phyloP scores from a whole-genome alignment of 2,888 invertebrate species.

The Ophraella communa region DNA sequence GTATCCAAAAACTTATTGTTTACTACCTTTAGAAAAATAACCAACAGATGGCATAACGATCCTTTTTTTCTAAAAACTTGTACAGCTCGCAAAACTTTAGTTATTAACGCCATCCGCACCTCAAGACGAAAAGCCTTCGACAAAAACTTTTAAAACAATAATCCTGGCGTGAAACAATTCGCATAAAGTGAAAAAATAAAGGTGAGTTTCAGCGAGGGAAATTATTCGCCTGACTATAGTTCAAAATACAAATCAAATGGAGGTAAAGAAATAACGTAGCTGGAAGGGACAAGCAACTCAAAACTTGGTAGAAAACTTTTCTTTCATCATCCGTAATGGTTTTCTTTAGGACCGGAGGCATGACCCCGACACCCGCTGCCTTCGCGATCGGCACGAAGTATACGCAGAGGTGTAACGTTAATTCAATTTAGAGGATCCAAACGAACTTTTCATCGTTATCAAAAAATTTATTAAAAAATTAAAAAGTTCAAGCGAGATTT shows the following conservation, averaged over 20 bases:
- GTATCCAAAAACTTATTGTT: too few relatives aligned
- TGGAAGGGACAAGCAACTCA: conserved; percentile 57
- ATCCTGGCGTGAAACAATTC: conserved; percentile 51
- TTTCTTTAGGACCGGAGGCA: conserved; percentile 54
- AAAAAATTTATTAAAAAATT: too few relatives aligned
- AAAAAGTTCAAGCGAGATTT: too few relatives aligned
- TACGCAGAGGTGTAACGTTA: conserved; percentile 11
- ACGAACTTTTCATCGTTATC: background rate
- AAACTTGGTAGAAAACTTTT: conserved; percentile 59
- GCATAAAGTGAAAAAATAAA: conserved; percentile 52
- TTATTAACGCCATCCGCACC: conserved; percentile 40
- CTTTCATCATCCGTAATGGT: conserved; percentile 61
- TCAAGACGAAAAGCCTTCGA: conserved; percentile 32
- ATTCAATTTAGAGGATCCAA: background rate
- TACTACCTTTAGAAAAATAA: too few relatives aligned
- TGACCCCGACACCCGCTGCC: conserved; percentile 46
- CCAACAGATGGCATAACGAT: background rate
- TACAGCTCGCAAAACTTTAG: conserved; percentile 35
- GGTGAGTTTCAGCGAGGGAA: conserved; percentile 47
- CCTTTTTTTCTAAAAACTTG: conserved; percentile 15
- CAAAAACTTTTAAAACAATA: conserved; percentile 44
- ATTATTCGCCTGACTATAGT: conserved; percentile 40
- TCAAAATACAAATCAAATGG: conserved; percentile 57
- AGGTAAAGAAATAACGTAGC: conserved; percentile 51
- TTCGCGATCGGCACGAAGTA: conserved; percentile 26